Evolutionary conservation across 1,140 invertebrate species (phyloP).

Genomic region (Bombus consobrinus): DNA sequence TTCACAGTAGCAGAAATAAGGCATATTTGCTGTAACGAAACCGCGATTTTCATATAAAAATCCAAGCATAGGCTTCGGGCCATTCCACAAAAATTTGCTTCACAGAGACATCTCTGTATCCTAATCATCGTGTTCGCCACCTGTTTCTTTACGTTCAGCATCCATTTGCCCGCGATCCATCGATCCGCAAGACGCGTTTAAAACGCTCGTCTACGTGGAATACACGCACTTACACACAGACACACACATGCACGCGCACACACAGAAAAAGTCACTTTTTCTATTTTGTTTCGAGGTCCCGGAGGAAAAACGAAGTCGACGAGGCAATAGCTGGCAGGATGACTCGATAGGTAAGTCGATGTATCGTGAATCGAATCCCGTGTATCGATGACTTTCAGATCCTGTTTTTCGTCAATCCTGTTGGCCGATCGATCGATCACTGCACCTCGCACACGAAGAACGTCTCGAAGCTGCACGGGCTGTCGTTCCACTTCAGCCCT

Average conservation of each 20-base stretch:
- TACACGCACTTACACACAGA: background rate
- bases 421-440: slow-evolving; percentile 67
- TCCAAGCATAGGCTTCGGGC: background rate
- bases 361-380: slow-evolving; percentile 19
- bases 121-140: background rate
- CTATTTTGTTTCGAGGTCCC: slow-evolving; percentile 1
- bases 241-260: background rate
- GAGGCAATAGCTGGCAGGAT: background rate
- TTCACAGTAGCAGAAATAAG: background rate
- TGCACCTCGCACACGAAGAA: slow-evolving; percentile 95
- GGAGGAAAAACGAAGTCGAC: slow-evolving; percentile 10
- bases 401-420: slow-evolving; percentile 1
- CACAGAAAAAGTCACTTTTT: slow-evolving; percentile 22
- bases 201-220: too few relatives aligned
- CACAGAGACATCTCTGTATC: background rate
- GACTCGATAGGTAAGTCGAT: slow-evolving; percentile 23
- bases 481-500: slow-evolving; percentile 96
- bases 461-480: slow-evolving; percentile 95
- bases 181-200: background rate
- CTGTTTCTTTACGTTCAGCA: background rate
- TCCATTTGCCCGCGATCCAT: background rate
- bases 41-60: background rate
- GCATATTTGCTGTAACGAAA: background rate
- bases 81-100: too few relatives aligned
- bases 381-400: slow-evolving; percentile 36